These are phyloP conservation scores for Ibidorhyncha struthersii DNA, from an alignment of 2,113 vertebrate genomes.

Conservation along the genomic window DNA sequence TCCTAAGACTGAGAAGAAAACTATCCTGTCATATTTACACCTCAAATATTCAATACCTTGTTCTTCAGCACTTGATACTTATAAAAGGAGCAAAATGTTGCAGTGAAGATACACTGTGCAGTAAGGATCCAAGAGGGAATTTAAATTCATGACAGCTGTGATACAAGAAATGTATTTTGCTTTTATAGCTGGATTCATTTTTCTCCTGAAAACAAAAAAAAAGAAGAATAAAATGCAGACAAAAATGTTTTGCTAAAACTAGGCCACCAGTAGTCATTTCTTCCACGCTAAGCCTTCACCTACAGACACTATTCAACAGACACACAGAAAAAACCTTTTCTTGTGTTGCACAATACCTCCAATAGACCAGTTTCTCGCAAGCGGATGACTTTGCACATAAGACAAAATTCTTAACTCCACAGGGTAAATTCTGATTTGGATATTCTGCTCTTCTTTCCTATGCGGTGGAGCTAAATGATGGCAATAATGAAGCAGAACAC, in stretches of 20 bases:
- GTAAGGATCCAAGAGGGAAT: not conserved
- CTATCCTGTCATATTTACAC: not conserved
- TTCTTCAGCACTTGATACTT: not conserved
- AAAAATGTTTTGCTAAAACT: not conserved
- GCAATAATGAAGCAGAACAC: not conserved
- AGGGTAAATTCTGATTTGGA: not conserved
- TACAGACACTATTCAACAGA: not conserved
- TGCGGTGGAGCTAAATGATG: not conserved
- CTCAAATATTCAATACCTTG: not conserved
- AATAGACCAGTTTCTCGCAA: not conserved
- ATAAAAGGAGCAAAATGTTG: not conserved
- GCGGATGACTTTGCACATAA: not conserved
- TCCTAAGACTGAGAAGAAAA: not conserved
- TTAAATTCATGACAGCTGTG: slow-evolving; percentile 18
- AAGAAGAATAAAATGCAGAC: not conserved
- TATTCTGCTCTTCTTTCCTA: not conserved
- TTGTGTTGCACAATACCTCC: not conserved
- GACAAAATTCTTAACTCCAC: not conserved
- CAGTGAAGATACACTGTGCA: not conserved
- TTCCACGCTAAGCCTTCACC: not conserved
- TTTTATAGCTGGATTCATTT: not conserved
- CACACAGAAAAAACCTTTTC: not conserved
- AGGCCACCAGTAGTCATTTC: not conserved
- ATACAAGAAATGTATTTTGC: slow-evolving; percentile 7
- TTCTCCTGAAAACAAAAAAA: not conserved